Evolutionary conservation across 92 coral and sea anemone species (phyloP).

Genomic region (Epizoanthus stellaris): DNA sequence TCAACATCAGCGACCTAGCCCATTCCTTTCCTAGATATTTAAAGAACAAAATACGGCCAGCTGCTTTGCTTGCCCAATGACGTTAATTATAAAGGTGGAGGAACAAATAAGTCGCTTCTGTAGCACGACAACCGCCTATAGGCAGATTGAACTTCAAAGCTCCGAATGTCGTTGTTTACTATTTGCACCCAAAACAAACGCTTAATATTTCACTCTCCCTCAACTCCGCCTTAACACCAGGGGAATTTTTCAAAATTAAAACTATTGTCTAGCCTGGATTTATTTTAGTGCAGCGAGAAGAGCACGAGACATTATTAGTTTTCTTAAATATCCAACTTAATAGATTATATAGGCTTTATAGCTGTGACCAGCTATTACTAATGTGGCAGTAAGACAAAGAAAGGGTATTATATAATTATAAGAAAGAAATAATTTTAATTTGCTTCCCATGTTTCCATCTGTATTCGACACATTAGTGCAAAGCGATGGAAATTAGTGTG

Average conservation of each 20-base stretch:
- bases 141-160: neutral
- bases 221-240: conserved; percentile 24
- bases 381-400: too few species aligned
- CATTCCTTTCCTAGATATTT: neutral
- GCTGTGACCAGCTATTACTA: too few species aligned
- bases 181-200: neutral
- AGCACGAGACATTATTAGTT: neutral
- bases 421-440: too few species aligned
- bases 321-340: neutral
- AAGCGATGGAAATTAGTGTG: neutral
- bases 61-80: neutral
- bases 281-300: conserved; percentile 1
- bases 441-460: neutral
- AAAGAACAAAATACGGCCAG: neutral
- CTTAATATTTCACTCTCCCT: neutral
- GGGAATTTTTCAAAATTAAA: neutral
- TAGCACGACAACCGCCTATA: neutral
- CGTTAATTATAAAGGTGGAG: neutral
- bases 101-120: conserved; percentile 5
- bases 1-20: neutral
- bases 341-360: too few species aligned
- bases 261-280: neutral
- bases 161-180: neutral
- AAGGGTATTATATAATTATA: too few species aligned
- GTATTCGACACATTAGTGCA: neutral